Base-by-base conservation (phyloP, 2,888 invertebrate species). In the Euplagia quadripunctaria region DNA sequence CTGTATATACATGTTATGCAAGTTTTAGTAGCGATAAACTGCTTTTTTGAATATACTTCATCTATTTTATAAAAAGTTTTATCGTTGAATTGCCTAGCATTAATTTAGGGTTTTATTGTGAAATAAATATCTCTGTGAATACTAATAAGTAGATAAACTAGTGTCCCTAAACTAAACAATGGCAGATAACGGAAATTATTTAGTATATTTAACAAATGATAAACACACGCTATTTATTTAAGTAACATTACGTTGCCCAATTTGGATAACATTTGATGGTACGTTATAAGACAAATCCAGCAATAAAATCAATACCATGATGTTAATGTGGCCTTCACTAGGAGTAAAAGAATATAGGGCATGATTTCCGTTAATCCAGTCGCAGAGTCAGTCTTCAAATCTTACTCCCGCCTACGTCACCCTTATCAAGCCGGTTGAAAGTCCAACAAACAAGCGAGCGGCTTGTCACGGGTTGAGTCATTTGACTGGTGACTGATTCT, bases 1-100 rank as follows among this genome's bases (percentile, higher is more conserved):
- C 90, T 92, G 91, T 92, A 91, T 76, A 91, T 91, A 90, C 80
- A 83, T 86, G 85, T 82, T 87, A 88, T 82, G 88, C 88, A 84
- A 87, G 73, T 82, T 78, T 85, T 79, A 79, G 86, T 88, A 90
- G 86, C 76, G 77, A 79, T 88, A 80, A 87, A 87, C 79, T 85
- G 89, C 89, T 91, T 90, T 85, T 86, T 83, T 81, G 80, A 82
- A 72, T 85, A 85, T 86, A 87, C 81, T 85, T 86, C 84, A 78
- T 83, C 81, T 70, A 83, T 88, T 85, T 87, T 84, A 83, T 85
- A 81, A 78, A 84, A 84, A 80, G 75, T 79, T 81, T 85, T 85
- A 86, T 85, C 79, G 78, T 87, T 88, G 79, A 87, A 88, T 84
- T 87, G 85, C 87, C 79, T 91, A 89, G 84, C 82, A 77, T 81